phyloP scores from a whole-genome alignment of 2,797 vertebrate genomes.

The Strix occidentalis region DNA sequence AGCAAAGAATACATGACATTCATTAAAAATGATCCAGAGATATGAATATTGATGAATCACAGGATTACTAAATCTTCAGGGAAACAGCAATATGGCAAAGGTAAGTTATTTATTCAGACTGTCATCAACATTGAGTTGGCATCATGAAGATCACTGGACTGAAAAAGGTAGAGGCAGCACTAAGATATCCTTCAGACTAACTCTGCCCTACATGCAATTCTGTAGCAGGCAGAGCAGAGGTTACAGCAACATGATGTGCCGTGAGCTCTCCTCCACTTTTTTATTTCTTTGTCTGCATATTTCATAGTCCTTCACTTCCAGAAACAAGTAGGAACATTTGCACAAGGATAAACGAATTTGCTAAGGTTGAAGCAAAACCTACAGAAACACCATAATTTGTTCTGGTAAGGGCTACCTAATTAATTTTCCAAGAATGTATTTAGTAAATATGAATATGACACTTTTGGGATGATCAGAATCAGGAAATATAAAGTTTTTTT shows the following conservation, averaged over 20 bases:
- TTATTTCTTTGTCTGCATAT: not conserved
- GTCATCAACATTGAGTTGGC: not conserved
- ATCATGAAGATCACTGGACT: not conserved
- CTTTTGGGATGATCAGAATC: not conserved
- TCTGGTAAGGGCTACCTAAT: not conserved
- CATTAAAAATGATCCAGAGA: not conserved
- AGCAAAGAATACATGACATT: not conserved
- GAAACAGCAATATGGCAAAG: not conserved
- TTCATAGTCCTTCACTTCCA: not conserved
- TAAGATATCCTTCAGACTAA: not conserved
- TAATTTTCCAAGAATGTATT: not conserved
- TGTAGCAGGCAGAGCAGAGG: not conserved
- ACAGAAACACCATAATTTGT: not conserved
- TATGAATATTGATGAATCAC: not conserved
- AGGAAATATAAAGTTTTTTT: not conserved
- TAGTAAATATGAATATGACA: not conserved
- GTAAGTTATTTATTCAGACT: not conserved
- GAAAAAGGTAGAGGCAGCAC: not conserved
- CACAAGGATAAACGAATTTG: not conserved
- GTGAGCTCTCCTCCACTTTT: not conserved
- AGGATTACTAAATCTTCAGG: not conserved
- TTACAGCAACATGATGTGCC: not conserved
- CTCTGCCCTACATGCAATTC: not conserved
- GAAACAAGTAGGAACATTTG: not conserved
- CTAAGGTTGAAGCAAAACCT: not conserved